phyloP scores from a whole-genome alignment of 2,797 vertebrate genomes.

The Ataeniobius toweri region DNA sequence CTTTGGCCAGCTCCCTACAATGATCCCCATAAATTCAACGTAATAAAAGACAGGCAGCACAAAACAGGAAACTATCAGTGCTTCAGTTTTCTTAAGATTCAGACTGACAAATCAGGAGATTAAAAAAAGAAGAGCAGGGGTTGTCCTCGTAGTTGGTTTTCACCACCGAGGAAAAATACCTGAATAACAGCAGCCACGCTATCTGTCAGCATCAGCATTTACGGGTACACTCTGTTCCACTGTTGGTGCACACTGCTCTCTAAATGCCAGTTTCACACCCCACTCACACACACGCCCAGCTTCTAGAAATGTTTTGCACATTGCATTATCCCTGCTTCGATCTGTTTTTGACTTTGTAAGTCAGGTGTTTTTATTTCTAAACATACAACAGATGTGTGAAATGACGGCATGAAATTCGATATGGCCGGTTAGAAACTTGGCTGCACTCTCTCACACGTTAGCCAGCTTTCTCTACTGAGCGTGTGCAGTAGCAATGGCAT shows the following conservation, averaged over 20 bases:
- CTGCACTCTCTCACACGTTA: slow-evolving; percentile 1
- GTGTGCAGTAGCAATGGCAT: slow-evolving; percentile 61
- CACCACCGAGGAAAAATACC: slow-evolving; percentile 16
- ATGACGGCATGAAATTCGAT: slow-evolving; percentile 32
- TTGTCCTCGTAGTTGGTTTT: slow-evolving; percentile 6
- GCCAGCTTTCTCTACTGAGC: slow-evolving; percentile 32
- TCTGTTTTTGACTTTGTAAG: slow-evolving; percentile 23
- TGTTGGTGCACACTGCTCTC: slow-evolving; percentile 22
- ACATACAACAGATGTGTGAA: slow-evolving; percentile 21
- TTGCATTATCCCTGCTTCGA: slow-evolving; percentile 8
- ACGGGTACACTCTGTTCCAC: slow-evolving; percentile 48
- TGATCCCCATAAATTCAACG: neutral
- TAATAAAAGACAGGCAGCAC: neutral
- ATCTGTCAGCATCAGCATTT: slow-evolving; percentile 28
- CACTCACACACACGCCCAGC: slow-evolving; percentile 10
- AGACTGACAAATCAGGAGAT: neutral
- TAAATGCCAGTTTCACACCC: slow-evolving; percentile 29
- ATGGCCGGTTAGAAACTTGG: slow-evolving; percentile 10
- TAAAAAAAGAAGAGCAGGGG: neutral
- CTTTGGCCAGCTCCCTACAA: neutral
- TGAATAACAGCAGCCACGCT: slow-evolving; percentile 22
- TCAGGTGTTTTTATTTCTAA: slow-evolving; percentile 17
- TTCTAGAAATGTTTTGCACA: slow-evolving; percentile 26
- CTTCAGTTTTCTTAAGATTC: neutral
- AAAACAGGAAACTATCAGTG: neutral